Evolutionary conservation across 2,113 vertebrate genomes (phyloP).

Genomic region (Helogale parvula): DNA sequence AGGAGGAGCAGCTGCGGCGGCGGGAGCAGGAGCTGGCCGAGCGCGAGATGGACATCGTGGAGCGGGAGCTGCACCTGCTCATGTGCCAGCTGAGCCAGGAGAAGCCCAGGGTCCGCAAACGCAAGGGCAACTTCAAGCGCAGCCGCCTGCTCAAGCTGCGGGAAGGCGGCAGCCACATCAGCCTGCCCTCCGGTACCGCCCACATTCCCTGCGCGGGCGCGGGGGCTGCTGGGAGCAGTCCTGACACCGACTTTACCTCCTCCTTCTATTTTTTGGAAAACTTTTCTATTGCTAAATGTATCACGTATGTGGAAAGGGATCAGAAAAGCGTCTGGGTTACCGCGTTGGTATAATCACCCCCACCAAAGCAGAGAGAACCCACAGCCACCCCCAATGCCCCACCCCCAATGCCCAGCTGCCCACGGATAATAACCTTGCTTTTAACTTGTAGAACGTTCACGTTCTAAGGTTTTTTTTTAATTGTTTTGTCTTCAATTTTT

Average conservation of each 20-base stretch:
- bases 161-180: slow-evolving; percentile 93
- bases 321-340: not conserved
- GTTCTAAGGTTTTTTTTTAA: not conserved
- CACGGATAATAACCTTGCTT: no score
- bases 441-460: not conserved
- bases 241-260: not conserved
- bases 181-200: slow-evolving; percentile 92
- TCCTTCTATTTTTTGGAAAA: not conserved
- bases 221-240: not conserved
- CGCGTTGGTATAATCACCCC: not conserved
- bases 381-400: no score
- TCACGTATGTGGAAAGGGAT: not conserved
- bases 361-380: not conserved
- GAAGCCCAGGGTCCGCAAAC: slow-evolving; percentile 92
- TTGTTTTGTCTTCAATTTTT: not conserved
- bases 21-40: slow-evolving; percentile 94
- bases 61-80: slow-evolving; percentile 94
- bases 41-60: slow-evolving; percentile 94
- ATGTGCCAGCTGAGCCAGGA: slow-evolving; percentile 96
- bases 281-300: not conserved
- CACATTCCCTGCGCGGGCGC: accelerated
- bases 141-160: slow-evolving; percentile 89
- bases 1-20: slow-evolving; percentile 92
- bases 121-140: slow-evolving; percentile 94
- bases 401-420: no score